Evolutionary conservation across 2,113 vertebrate genomes (phyloP).

Genomic region (Cryptomyrus ogoouensis): DNA sequence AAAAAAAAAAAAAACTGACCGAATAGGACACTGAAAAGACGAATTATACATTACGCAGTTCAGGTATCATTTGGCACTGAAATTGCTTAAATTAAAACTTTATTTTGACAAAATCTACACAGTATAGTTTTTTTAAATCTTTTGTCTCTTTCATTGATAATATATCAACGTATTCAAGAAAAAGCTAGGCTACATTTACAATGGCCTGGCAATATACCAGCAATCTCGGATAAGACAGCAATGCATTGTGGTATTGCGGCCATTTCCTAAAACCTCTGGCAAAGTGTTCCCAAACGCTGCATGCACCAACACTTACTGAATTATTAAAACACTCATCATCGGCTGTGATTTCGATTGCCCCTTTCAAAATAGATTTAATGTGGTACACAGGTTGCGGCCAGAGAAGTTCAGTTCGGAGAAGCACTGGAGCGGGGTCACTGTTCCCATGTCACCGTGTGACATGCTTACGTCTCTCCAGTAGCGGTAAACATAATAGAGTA

Average conservation of each 20-base stretch:
- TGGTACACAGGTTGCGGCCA: background rate
- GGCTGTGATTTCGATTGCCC: background rate
- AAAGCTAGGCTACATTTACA: background rate
- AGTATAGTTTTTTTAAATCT: background rate
- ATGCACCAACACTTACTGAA: background rate
- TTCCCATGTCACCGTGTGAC: background rate
- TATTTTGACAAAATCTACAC: background rate
- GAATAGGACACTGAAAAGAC: background rate
- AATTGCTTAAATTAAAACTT: background rate
- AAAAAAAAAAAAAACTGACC: background rate
- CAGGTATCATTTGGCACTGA: background rate
- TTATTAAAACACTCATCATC: background rate
- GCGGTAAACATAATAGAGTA: background rate
- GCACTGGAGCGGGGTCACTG: background rate
- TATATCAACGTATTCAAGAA: background rate
- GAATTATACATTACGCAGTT: background rate
- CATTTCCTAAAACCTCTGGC: background rate
- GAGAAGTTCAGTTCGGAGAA: background rate
- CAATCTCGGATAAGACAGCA: background rate
- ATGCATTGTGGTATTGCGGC: background rate
- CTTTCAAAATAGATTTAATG: background rate
- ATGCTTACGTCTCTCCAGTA: background rate
- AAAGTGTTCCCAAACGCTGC: background rate
- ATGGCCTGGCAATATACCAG: background rate
- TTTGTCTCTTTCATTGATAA: background rate